Conservation (phyloP, 2,113 vertebrate species). For the Hippopotamus amphibius region DNA sequence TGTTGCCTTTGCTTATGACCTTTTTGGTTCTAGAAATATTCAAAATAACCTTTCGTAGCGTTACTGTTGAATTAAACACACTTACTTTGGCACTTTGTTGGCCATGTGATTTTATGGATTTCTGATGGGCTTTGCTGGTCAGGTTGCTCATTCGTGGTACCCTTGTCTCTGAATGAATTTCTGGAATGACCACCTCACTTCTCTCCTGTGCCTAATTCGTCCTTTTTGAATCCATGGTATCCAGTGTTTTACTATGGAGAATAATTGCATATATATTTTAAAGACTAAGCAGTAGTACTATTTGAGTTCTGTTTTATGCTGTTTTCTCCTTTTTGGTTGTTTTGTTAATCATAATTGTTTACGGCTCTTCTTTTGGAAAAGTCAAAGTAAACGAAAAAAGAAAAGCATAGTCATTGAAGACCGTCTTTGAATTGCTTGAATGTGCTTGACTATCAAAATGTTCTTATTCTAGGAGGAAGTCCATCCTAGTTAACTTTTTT, state of each 20-base stretch:
- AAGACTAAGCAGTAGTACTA: neutral
- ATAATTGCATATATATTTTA: neutral
- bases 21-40: neutral
- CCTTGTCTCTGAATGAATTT: neutral
- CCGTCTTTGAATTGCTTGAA: slow-evolving; percentile 22
- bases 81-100: neutral
- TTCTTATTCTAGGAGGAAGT: slow-evolving; percentile 44
- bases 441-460: neutral
- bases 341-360: neutral
- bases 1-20: neutral
- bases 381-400: neutral
- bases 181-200: neutral
- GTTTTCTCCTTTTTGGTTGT: neutral
- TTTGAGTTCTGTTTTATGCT: slow-evolving; percentile 19
- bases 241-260: neutral
- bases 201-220: neutral
- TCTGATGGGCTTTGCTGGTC: neutral
- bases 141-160: neutral
- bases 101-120: neutral
- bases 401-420: neutral
- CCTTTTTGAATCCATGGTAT: slow-evolving; percentile 14
- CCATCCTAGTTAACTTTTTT: slow-evolving; percentile 1
- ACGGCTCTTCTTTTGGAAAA: slow-evolving; percentile 21
- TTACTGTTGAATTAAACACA: slow-evolving; percentile 1
- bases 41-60: neutral